A percentile compares a stretch with the other conserved stretches of the same genome.
These are phyloP conservation scores for Neodon shergylaensis DNA, from an alignment of 2,113 vertebrate genomes.

Conservation along the genomic window DNA sequence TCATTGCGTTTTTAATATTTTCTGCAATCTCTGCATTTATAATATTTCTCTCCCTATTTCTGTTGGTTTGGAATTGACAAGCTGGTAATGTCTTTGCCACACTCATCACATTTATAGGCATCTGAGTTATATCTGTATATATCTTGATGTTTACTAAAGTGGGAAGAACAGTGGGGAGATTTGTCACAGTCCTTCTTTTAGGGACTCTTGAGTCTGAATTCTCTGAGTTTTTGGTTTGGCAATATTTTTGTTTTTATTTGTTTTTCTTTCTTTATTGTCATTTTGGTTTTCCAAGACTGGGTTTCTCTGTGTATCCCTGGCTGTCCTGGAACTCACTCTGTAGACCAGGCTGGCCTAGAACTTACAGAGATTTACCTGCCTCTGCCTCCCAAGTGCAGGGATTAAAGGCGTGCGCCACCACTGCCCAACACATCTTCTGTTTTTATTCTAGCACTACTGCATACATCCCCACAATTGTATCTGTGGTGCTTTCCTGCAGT, in stretches of 20 bases:
- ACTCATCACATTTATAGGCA: background rate
- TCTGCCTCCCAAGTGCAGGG: background rate
- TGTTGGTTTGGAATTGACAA: background rate
- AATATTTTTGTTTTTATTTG: background rate
- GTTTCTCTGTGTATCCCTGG: background rate
- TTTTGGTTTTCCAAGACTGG: background rate
- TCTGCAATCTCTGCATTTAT: background rate
- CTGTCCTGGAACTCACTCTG: background rate
- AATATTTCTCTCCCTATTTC: background rate
- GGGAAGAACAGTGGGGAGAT: background rate
- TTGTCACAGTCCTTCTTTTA: background rate
- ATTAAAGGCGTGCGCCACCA: background rate
- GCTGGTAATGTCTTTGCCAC: background rate
- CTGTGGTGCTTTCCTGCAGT: background rate
- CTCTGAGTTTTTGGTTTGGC: background rate
- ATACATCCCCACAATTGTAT: background rate
- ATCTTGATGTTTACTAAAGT: background rate
- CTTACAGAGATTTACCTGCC: background rate
- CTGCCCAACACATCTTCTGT: background rate
- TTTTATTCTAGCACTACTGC: background rate
- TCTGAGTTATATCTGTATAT: background rate
- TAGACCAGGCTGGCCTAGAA: background rate
- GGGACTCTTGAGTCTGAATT: background rate
- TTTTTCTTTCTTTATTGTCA: background rate
- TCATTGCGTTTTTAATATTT: background rate